Base-by-base conservation (phyloP, 2,888 invertebrate genomes). In the Habroteleia sp. region DNA sequence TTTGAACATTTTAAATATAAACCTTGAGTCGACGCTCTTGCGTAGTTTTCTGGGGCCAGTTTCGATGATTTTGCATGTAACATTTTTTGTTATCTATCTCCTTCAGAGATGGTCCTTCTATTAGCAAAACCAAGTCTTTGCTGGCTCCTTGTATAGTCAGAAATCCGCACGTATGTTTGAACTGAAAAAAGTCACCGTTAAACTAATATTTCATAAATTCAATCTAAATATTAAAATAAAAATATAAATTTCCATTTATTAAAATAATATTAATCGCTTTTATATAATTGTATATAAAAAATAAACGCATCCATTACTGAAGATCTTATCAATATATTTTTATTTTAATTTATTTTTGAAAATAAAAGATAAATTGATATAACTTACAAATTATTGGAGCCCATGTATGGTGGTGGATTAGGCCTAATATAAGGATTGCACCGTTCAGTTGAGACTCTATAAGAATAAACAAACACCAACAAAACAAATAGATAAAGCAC, bases 381-480 rank as follows among this genome's bases (percentile, higher is more conserved):
- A 11, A 50, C 8, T 84, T 83, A 90, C 88, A 90, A 89, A 80
- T 89, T 90, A 77, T 90, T 90, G 2, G 91, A 90, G 37, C 90
- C 89, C 3, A 90, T 89, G 78, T 92, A 92, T 1, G 92, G 92
- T 3, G 92, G 92, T 7, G 92, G 92, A 80, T 91, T 91, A 0
- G 92, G 92, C 42, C 92, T 89, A 35, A 87, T 37, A 68, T 87
- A 88, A 0, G 84, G 82, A 76, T 87, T 87, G 48, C 82, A 80
- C n/a, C 85, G 84, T 63, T 88, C 88, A 1, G 79, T 77, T 1
- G 82, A 79, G 11, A 77, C 65, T 66, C 88, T 89, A 73, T 3
- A 81, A 81, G 63, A 14, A 11, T 20, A 48, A 58, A 27, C 13
- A 44, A 7, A 39, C 17, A 17, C 8, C 5, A 8, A n/a, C 14